Evolutionary conservation across 2,888 invertebrate genomes (phyloP), one percentile per base, ranked within the genome.

Genomic region (Campoplex capitator): DNA sequence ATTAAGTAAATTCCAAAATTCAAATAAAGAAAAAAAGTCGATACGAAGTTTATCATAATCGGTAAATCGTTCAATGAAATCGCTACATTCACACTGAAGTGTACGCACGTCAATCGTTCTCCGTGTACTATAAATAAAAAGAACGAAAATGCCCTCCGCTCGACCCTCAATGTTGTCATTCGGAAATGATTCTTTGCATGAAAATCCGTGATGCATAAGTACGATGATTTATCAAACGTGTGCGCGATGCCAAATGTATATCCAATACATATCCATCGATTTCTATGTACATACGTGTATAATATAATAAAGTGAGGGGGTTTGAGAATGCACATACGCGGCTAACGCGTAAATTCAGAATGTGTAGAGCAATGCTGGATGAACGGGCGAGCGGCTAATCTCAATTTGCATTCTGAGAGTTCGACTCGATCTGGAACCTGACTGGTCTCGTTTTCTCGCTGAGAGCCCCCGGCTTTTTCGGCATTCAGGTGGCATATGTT

Each of bases 401-500:
- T 91, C 90, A 92, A 92, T 92, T 92, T 92, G 92, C 92, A 92
- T 92, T 91, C 90, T 70, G 89, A 91, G 88, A 90, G 84, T 91
- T 90, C 91, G 90, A 91, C 90, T 90, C 90, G 92, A 91, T 91
- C 91, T 88, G 91, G 88, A 92, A 91, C 92, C 92, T 92, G 92
- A 92, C 92, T 91, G 90, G 86, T 81, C 89, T 82, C 80, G 56
- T 58, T 80, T 76, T 87, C 77, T 71, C 80, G 42, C 89, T 88
- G 85, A 89, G 89, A 89, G 90, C 90, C 89, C 91, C 92, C 91
- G 91, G 92, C 91, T 92, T 92, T 93, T 92, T 91, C 87, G 91
- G 91, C 88, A 93, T 93, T 93, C 92, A 93, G 93, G 93, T 93
- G 93, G 92, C 93, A 93, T 93, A 93, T 93, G 93, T 93, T 91